A percentile compares a stretch with the other conserved stretches of the same genome.
These are phyloP conservation scores for Lordiphosa andalusiaca DNA, from an alignment of 2,888 invertebrate genomes.

Conservation along the genomic window DNA sequence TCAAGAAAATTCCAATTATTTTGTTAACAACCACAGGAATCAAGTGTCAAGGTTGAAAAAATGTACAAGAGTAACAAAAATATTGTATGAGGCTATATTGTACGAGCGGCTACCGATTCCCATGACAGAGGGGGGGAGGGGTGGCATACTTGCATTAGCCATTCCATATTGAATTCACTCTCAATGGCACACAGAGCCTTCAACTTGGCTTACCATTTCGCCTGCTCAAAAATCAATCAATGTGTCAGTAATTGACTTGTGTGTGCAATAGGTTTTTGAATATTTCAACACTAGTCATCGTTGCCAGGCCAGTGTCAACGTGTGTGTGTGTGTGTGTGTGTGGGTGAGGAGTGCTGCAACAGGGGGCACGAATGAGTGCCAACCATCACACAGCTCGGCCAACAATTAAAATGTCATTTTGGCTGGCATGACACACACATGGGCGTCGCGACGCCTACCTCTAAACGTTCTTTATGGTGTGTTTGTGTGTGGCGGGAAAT, in stretches of 20 bases:
- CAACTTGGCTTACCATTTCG: constrained; percentile 16
- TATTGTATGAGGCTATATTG: not conserved
- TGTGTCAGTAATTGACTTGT: constrained; percentile 44
- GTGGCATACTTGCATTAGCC: constrained; percentile 19
- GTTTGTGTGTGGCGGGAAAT: constrained; percentile 9
- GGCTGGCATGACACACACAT: constrained; percentile 36
- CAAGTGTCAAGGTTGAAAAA: too few species aligned
- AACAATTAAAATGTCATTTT: constrained; percentile 36
- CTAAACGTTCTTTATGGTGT: constrained; percentile 27
- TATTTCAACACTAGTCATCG: constrained; percentile 52
- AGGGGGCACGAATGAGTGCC: not conserved
- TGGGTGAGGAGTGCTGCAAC: not conserved
- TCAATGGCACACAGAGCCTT: constrained; percentile 36
- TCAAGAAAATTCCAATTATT: too few species aligned
- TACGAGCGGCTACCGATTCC: too few species aligned
- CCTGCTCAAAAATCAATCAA: constrained; percentile 48
- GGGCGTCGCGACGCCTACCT: constrained; percentile 27
- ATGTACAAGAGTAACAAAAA: not conserved
- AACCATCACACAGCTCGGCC: constrained; percentile 3
- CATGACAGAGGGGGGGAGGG: too few species aligned
- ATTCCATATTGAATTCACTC: constrained; percentile 26
- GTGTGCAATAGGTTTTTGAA: constrained; percentile 40
- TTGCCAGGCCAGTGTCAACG: constrained; percentile 25
- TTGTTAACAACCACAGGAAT: too few species aligned
- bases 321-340: not conserved